These are phyloP conservation scores for Leptopilina boulardi DNA, from an alignment of 1,140 invertebrate genomes.

Conservation along the genomic window DNA sequence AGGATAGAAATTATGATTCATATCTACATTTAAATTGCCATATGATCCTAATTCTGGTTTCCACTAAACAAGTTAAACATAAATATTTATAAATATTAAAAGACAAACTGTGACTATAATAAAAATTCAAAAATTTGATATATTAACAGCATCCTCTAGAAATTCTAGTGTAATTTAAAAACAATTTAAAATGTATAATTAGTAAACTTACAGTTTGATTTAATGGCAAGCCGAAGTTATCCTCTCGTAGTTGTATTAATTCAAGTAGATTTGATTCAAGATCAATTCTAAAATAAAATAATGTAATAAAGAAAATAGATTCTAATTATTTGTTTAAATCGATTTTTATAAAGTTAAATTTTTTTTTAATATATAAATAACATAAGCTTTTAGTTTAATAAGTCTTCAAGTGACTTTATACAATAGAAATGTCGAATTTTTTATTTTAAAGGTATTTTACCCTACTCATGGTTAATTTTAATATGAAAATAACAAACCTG, in stretches of 20 bases:
- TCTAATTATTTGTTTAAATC: no score
- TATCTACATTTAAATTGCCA: conserved; percentile 40
- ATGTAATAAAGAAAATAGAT: not conserved
- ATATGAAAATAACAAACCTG: not conserved
- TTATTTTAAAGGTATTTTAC: not conserved
- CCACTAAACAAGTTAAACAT: conserved; percentile 40
- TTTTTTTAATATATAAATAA: no score
- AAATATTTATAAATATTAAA: not conserved
- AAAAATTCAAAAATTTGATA: no score
- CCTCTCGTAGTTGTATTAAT: conserved; percentile 34
- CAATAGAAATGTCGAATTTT: no score
- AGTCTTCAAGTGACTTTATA: no score
- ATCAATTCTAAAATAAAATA: not conserved
- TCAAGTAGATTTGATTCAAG: not conserved
- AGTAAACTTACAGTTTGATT: conserved; percentile 39
- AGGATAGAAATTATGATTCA: conserved; percentile 8
- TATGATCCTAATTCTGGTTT: conserved; percentile 45
- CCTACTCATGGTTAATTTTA: no score
- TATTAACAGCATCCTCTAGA: conserved; percentile 4
- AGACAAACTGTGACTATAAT: not conserved
- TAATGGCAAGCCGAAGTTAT: conserved; percentile 42
- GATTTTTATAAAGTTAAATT: no score
- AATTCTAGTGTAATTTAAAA: not conserved
- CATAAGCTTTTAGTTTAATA: no score
- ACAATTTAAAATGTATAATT: not conserved